phyloP scores from a whole-genome alignment of 2,113 vertebrate genomes.

The Catharus minimus region DNA sequence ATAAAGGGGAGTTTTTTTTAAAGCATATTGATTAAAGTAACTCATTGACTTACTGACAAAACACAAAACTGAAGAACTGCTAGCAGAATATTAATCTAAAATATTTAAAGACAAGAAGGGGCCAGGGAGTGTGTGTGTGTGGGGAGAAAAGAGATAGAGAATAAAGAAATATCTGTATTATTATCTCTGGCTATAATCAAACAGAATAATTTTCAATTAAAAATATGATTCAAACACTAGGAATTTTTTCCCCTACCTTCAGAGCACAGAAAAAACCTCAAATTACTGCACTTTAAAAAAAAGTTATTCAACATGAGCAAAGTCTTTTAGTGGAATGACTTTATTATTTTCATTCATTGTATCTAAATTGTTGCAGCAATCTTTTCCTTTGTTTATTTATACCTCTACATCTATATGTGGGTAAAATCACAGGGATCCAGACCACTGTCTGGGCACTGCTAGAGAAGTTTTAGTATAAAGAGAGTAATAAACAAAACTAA shows the following conservation, averaged over 20 bases:
- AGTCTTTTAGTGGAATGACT: not conserved
- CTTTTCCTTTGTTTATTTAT: not conserved
- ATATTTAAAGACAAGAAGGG: not conserved
- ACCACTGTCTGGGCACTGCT: not conserved
- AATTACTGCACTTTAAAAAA: not conserved
- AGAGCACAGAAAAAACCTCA: not conserved
- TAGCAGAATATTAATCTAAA: not conserved
- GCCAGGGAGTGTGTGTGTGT: fast-evolving
- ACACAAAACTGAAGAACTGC: not conserved
- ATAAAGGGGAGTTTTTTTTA: not conserved
- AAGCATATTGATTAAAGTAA: not conserved
- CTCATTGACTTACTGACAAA: not conserved
- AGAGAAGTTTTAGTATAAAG: not conserved
- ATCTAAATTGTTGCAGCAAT: not conserved
- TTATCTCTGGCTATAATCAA: not conserved
- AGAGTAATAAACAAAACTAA: not conserved
- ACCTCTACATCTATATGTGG: not conserved
- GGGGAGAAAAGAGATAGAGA: not conserved
- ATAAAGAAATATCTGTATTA: not conserved
- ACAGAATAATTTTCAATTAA: not conserved
- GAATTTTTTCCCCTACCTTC: not conserved
- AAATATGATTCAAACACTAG: not conserved
- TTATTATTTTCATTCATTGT: not conserved
- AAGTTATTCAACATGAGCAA: not conserved
- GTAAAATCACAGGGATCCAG: not conserved